Evolutionary conservation across 1,140 invertebrate genomes (phyloP).

Genomic region (Diorhabda carinulata): DNA sequence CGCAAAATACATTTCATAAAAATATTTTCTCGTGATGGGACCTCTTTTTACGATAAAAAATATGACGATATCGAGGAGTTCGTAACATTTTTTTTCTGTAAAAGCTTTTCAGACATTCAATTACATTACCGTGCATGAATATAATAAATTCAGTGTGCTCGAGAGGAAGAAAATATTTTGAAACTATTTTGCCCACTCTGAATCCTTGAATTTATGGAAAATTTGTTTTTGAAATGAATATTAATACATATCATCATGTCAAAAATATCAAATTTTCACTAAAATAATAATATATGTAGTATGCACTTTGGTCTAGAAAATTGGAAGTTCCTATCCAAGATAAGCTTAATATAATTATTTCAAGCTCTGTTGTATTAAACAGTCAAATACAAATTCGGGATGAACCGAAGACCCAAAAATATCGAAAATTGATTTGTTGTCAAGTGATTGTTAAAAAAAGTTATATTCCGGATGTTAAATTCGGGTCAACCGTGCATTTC

Average conservation of each 20-base stretch:
- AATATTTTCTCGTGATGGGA: not conserved
- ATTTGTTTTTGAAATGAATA: no score
- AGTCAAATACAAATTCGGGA: not conserved
- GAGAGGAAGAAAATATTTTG: no score
- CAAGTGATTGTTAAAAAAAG: no score
- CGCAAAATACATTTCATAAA: not conserved
- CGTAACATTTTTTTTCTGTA: not conserved
- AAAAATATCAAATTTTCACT: no score
- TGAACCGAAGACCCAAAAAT: not conserved
- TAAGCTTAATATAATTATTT: not conserved
- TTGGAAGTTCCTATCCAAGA: not conserved
- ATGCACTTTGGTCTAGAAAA: not conserved
- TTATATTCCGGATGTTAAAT: no score
- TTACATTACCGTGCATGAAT: no score
- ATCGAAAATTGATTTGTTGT: not conserved
- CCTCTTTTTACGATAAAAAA: not conserved
- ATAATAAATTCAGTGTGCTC: no score
- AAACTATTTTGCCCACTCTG: no score
- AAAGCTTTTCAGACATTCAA: no score
- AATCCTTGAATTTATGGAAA: no score
- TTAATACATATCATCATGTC: no score
- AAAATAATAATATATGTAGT: not conserved
- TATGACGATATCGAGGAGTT: not conserved
- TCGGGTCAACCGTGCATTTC: no score
- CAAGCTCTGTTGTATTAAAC: not conserved